These are phyloP conservation scores for Otis tarda DNA, from an alignment of 2,113 vertebrate species.

Conservation along the genomic window DNA sequence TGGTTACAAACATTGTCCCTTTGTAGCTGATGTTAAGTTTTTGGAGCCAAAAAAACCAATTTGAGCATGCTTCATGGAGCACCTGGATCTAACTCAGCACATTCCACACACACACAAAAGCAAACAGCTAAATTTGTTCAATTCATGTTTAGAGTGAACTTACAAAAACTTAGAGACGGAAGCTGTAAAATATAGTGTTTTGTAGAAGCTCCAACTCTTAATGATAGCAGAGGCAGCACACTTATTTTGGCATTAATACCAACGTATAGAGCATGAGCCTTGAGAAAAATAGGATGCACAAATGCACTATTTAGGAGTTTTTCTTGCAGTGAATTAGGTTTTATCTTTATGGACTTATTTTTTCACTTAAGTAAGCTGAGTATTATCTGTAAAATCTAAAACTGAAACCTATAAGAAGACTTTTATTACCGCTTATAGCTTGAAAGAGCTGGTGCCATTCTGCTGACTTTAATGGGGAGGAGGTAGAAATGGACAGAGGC, in stretches of 20 bases:
- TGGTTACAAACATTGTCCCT: not conserved
- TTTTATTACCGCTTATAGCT: not conserved
- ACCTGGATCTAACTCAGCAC: not conserved
- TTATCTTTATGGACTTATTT: not conserved
- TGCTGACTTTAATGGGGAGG: not conserved
- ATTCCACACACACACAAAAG: not conserved
- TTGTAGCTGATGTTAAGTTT: not conserved
- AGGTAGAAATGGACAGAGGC: not conserved
- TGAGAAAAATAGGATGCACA: not conserved
- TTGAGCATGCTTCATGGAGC: not conserved
- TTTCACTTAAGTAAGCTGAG: not conserved
- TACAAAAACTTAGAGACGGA: not conserved
- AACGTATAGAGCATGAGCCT: not conserved
- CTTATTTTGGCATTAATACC: not conserved
- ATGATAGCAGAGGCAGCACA: not conserved
- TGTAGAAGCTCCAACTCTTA: not conserved
- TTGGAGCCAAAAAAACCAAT: not conserved
- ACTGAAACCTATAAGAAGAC: not conserved
- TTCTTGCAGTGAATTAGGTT: not conserved
- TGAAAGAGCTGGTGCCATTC: not conserved
- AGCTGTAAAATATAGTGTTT: not conserved
- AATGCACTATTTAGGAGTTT: not conserved
- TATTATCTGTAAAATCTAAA: not conserved
- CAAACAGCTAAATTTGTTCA: not conserved
- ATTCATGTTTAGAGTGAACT: not conserved